Conservation (phyloP, 2,113 vertebrate species). For the Gasterosteus aculeatus region DNA sequence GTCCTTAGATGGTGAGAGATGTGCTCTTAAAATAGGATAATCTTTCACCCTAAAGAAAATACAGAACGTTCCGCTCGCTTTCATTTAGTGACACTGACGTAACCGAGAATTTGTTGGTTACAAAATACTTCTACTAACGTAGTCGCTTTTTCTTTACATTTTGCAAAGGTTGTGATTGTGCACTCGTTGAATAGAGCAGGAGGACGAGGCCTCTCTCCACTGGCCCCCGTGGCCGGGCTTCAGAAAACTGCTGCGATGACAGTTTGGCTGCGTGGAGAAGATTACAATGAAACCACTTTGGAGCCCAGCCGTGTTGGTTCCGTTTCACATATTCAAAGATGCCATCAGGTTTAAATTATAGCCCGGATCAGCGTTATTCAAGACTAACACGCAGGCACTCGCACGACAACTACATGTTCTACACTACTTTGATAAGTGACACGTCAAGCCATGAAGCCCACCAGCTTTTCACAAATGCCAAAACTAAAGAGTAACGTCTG, state of each 20-base stretch:
- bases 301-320: not conserved
- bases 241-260: not conserved
- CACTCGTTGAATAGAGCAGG: not conserved
- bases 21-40: not conserved
- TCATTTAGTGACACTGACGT: not conserved
- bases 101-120: not conserved
- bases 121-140: not conserved
- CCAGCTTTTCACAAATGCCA: slow-evolving; percentile 19
- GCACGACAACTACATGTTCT: slow-evolving; percentile 11
- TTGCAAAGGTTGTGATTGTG: not conserved
- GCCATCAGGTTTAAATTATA: not conserved
- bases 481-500: slow-evolving; percentile 8
- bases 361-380: not conserved
- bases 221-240: not conserved
- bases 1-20: not conserved
- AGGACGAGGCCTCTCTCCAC: not conserved
- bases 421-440: not conserved
- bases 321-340: not conserved
- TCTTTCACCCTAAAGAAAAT: not conserved
- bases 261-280: not conserved
- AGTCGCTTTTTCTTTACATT: not conserved
- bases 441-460: not conserved
- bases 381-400: not conserved
- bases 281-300: not conserved
- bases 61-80: not conserved